phyloP scores from a whole-genome alignment of 2,888 invertebrate species.

The Nineta flava region DNA sequence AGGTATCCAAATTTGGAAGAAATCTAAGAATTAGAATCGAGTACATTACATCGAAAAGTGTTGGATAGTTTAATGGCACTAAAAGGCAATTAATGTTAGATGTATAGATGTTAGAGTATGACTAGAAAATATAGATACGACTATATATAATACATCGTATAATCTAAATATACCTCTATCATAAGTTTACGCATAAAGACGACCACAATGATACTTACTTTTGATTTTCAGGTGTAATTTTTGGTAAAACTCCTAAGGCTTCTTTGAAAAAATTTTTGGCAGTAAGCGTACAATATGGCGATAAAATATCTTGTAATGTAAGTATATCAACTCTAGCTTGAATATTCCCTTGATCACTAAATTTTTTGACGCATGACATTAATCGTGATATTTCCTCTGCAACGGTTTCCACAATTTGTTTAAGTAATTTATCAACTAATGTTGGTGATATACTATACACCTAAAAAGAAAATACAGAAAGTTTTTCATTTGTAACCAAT shows the following conservation, averaged over 20 bases:
- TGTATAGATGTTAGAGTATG: too few relatives aligned
- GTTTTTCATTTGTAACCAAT: too few relatives aligned
- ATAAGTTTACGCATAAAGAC: too few relatives aligned
- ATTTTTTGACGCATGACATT: conserved; percentile 59
- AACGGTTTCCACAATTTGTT: conserved; percentile 76
- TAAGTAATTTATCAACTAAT: conserved; percentile 53
- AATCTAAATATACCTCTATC: too few relatives aligned
- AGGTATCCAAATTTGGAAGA: too few relatives aligned
- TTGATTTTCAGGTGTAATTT: conserved; percentile 43
- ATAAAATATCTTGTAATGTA: conserved; percentile 47
- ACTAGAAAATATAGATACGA: too few relatives aligned
- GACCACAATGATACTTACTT: conserved; percentile 27
- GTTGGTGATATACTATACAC: conserved; percentile 64
- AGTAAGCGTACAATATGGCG: conserved; percentile 43
- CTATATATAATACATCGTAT: too few relatives aligned
- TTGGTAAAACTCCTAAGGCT: conserved; percentile 62
- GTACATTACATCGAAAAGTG: too few relatives aligned
- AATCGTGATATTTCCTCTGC: conserved; percentile 83
- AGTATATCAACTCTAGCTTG: conserved; percentile 68
- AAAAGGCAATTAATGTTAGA: too few relatives aligned
- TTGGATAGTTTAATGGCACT: too few relatives aligned
- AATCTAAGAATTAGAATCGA: too few relatives aligned
- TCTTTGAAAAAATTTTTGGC: conserved; percentile 65
- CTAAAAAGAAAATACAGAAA: conserved; percentile 28
- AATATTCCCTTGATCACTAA: conserved; percentile 51